These are phyloP conservation scores for Xenopus petersii DNA, from an alignment of 2,797 vertebrate species.

Conservation along the genomic window DNA sequence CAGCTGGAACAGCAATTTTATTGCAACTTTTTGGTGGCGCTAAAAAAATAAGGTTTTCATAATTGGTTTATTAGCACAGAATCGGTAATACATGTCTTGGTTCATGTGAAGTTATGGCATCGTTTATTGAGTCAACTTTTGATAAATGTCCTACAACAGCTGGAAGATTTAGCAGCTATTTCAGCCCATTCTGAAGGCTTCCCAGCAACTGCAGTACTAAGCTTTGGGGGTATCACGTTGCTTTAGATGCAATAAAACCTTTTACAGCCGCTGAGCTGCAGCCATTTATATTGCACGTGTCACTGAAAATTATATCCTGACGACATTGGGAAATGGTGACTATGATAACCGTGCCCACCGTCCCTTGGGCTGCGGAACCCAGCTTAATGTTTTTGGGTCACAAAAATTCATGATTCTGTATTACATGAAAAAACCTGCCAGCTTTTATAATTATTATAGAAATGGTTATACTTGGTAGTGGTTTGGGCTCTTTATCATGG, in stretches of 20 bases:
- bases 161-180: not conserved
- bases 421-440: too few species aligned
- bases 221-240: constrained; percentile 1
- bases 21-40: not conserved
- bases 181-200: not conserved
- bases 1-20: constrained; percentile 3
- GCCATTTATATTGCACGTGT: constrained; percentile 64
- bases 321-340: too few species aligned
- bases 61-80: not conserved
- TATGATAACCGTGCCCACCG: too few species aligned
- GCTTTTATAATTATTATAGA: too few species aligned
- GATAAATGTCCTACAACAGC: not conserved
- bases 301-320: too few species aligned
- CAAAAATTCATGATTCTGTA: too few species aligned
- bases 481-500: too few species aligned
- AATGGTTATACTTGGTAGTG: too few species aligned
- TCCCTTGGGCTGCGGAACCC: too few species aligned
- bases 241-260: constrained; percentile 1
- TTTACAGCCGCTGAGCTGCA: not conserved
- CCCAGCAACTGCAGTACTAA: not conserved
- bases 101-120: not conserved
- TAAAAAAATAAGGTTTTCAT: not conserved
- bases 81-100: not conserved
- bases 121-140: not conserved
- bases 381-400: too few species aligned